Percentiles rank a stretch among this genome's conserved stretches.
phyloP scores from a whole-genome alignment of 2,797 vertebrate genomes.

The Poeciliopsis gracilis region DNA sequence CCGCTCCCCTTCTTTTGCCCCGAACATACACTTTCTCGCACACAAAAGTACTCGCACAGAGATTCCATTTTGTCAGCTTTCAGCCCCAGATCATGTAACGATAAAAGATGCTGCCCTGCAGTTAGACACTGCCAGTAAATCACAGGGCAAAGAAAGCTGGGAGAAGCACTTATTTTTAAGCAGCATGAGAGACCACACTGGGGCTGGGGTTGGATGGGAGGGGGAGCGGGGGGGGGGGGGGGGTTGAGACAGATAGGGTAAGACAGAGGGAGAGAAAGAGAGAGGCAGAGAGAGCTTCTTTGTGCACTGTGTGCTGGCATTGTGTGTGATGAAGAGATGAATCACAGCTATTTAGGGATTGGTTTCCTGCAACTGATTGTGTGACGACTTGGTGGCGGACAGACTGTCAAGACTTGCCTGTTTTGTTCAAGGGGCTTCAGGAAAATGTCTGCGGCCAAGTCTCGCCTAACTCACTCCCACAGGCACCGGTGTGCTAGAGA shows the following conservation, averaged over 20 bases:
- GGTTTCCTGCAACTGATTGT: slow-evolving; percentile 85
- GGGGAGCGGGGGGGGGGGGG: slow-evolving; percentile 15
- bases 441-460: slow-evolving; percentile 80
- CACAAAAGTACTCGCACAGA: slow-evolving; percentile 66
- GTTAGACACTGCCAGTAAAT: slow-evolving; percentile 83
- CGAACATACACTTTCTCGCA: slow-evolving; percentile 63
- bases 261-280: slow-evolving; percentile 56
- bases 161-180: slow-evolving; percentile 81
- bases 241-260: slow-evolving; percentile 70
- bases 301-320: slow-evolving; percentile 80
- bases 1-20: slow-evolving; percentile 46
- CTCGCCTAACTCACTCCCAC: slow-evolving; percentile 66
- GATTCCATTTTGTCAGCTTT: slow-evolving; percentile 85
- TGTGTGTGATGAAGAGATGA: slow-evolving; percentile 85
- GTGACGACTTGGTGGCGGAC: slow-evolving; percentile 81
- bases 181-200: slow-evolving; percentile 75
- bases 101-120: slow-evolving; percentile 82
- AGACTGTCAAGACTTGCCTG: slow-evolving; percentile 86
- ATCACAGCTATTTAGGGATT: slow-evolving; percentile 87
- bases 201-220: slow-evolving; percentile 25
- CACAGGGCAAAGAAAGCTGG: slow-evolving; percentile 77
- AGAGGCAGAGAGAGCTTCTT: slow-evolving; percentile 74
- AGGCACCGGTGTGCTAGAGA: slow-evolving; percentile 74
- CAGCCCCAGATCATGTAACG: slow-evolving; percentile 81
- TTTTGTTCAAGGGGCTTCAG: slow-evolving; percentile 81